phyloP scores from a whole-genome alignment of 1,140 invertebrate genomes.

The Holcopasites calliopsidis region DNA sequence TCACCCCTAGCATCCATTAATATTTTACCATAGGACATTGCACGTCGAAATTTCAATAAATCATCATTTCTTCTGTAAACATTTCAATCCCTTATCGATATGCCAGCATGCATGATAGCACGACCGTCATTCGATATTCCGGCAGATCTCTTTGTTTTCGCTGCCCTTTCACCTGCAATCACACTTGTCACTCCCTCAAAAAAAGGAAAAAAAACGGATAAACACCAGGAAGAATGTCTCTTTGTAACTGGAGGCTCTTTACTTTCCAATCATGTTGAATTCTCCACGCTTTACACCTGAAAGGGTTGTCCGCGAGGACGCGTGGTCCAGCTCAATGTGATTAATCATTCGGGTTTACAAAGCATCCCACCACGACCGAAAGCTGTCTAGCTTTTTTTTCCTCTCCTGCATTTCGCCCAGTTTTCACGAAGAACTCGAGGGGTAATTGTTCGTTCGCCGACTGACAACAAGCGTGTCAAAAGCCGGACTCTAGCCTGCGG shows the following conservation, averaged over 20 bases:
- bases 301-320: constrained; percentile 20
- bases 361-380: constrained; percentile 1
- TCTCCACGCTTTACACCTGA: constrained; percentile 50
- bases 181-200: constrained; percentile 25
- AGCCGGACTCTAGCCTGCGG: constrained; percentile 56
- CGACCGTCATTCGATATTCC: too few relatives aligned
- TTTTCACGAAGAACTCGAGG: constrained; percentile 53
- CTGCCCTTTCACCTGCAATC: too few relatives aligned
- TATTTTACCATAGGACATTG: too few relatives aligned
- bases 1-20: too few relatives aligned
- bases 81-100: too few relatives aligned
- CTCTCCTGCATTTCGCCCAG: constrained; percentile 30
- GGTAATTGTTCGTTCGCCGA: constrained; percentile 65
- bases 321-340: constrained; percentile 37
- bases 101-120: too few relatives aligned
- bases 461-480: constrained; percentile 68
- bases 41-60: too few relatives aligned
- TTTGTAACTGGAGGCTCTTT: constrained; percentile 58
- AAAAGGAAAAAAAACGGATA: constrained; percentile 49
- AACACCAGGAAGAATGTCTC: constrained; percentile 56
- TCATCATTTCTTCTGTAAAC: too few relatives aligned
- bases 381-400: constrained; percentile 7
- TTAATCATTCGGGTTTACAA: constrained; percentile 68
- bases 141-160: background rate
- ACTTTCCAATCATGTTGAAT: constrained; percentile 61